These are phyloP conservation scores for Clarias macrocephalus DNA, from an alignment of 2,113 vertebrate species.

Conservation along the genomic window DNA sequence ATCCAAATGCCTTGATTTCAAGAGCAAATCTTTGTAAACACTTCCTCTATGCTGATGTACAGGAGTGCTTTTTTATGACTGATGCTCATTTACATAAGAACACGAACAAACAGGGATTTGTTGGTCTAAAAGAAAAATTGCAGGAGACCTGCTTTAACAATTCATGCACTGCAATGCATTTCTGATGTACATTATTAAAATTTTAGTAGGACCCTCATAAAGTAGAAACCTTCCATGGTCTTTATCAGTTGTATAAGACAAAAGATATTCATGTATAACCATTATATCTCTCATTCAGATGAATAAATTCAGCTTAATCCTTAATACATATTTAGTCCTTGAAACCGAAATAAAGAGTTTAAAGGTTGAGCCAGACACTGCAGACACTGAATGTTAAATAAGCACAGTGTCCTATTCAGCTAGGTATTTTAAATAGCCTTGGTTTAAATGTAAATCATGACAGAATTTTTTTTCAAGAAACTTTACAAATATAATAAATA, in stretches of 20 bases:
- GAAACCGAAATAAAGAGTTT: neutral
- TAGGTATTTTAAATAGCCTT: neutral
- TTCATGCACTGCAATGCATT: neutral
- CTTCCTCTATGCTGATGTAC: neutral
- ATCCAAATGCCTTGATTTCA: neutral
- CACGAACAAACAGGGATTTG: neutral
- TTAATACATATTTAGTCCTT: neutral
- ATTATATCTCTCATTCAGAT: neutral
- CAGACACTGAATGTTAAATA: neutral
- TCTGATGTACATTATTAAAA: constrained; percentile 32
- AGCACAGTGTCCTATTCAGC: neutral
- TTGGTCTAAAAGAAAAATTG: neutral
- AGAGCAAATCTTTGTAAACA: neutral
- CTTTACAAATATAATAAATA: neutral
- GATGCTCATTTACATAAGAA: neutral
- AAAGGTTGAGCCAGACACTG: neutral
- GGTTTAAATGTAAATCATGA: neutral
- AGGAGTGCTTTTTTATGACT: neutral
- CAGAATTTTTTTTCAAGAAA: neutral
- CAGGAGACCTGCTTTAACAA: neutral
- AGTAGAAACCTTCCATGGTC: neutral
- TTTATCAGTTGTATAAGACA: neutral
- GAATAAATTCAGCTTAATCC: neutral
- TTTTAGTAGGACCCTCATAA: constrained; percentile 26
- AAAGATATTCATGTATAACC: neutral